Evolutionary conservation across 2,888 invertebrate species (phyloP), one percentile per base, ranked within the genome.

Genomic region (Hirtodrosophila trivittata): DNA sequence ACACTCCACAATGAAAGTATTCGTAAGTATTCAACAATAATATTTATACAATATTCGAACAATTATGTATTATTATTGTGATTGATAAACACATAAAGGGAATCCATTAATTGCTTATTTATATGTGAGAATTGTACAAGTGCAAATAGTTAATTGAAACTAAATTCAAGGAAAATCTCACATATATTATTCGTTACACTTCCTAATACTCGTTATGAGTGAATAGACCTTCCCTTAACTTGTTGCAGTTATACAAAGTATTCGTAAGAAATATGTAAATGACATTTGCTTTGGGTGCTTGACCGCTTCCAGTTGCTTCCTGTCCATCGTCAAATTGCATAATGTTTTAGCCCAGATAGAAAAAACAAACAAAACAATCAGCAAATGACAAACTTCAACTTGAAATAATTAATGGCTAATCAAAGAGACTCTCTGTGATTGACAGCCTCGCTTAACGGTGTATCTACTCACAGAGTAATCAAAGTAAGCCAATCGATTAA

Each of bases 1-100:
- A 68, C 62, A 69, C 72, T 73, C 58, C 77, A 88, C 75, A 82
- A 92, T 92, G 92, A 92, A 92, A 90, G 87, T 91, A 88, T 90
- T 92, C 91, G 92, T 92, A 92, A 92, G 92, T 92, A 89, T 81
- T 66, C 46, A 55, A 43, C 28, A 56, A 46, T 63, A 25, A 52
- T 50, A n/a, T 47, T 43, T 3, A 12, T 21, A 21, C n/a, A n/a
- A n/a, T n/a, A n/a, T n/a, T n/a, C n/a, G n/a, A 45, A 37, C 16
- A 55, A 67, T 66, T 50, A 69, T 68, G 56, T 75, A 70, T 66
- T 54, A 60, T 51, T 39, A 47, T 41, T 52, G 37, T 14, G 45
- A 37, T 38, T 62, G 41, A 60, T 33, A 47, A 54, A 46, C 26
- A 30, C 33, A 41, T 18, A 32, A 42, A 33, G 33, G 37, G 32